A percentile compares a stretch with the other conserved stretches of the same genome.
Evolutionary conservation across 2,113 vertebrate species (phyloP).

Genomic region (Brachyistius frenatus): DNA sequence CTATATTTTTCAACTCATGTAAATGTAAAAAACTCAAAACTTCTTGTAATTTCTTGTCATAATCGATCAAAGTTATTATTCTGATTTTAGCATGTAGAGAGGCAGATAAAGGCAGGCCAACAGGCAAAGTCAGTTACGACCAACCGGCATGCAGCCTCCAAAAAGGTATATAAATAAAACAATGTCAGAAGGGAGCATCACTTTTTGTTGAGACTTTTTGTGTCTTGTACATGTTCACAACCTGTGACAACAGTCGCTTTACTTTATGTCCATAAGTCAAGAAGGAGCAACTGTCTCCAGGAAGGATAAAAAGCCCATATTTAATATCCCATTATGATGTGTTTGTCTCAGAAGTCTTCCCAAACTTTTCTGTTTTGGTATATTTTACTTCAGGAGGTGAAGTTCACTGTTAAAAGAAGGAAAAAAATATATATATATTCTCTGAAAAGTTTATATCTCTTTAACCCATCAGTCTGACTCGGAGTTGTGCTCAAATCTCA

Average conservation of each 20-base stretch:
- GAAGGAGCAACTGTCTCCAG: not conserved
- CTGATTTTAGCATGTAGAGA: no score
- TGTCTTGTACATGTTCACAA: no score
- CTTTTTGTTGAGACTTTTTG: no score
- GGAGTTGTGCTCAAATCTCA: constrained; percentile 8
- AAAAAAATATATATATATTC: not conserved
- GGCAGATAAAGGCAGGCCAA: no score
- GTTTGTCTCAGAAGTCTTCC: constrained; percentile 1
- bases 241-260: no score
- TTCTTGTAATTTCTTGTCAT: no score
- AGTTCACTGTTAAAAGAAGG: constrained; percentile 13
- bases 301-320: not conserved
- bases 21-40: not conserved
- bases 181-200: no score
- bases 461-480: constrained; percentile 16
- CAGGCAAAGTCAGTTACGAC: no score
- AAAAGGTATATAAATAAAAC: no score
- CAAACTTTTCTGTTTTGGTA: constrained; percentile 14
- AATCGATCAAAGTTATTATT: no score
- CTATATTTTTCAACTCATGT: not conserved
- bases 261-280: no score
- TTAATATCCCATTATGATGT: not conserved
- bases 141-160: no score
- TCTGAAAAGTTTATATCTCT: not conserved
- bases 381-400: constrained; percentile 1